Evolutionary conservation across 2,797 vertebrate genomes (phyloP).

Genomic region (Threskiornis aethiopicus): DNA sequence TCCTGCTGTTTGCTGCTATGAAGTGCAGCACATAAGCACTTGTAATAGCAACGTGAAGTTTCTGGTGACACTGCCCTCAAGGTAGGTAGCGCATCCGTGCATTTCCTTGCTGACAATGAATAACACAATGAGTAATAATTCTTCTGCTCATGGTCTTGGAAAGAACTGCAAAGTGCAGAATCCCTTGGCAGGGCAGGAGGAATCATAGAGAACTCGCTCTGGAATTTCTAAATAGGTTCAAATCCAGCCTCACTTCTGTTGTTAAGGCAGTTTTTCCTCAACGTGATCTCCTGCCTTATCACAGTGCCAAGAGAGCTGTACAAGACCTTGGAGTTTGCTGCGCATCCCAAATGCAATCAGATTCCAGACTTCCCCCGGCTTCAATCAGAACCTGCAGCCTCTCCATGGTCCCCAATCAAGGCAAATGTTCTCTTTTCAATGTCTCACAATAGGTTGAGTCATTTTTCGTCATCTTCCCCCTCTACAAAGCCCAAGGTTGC

Average conservation of each 20-base stretch:
- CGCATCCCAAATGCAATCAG: not conserved
- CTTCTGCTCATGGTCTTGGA: not conserved
- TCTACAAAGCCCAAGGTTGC: not conserved
- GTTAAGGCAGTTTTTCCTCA: not conserved
- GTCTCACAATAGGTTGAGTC: not conserved
- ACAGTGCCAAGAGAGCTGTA: not conserved
- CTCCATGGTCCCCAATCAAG: not conserved
- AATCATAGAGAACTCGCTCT: not conserved
- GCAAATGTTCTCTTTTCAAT: not conserved
- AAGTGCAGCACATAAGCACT: not conserved
- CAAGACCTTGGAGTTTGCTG: not conserved
- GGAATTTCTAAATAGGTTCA: not conserved
- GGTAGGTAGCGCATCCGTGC: not conserved
- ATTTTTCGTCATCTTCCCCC: not conserved
- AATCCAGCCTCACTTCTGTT: not conserved
- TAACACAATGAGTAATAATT: not conserved
- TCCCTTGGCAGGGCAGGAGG: not conserved
- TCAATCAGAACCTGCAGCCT: not conserved
- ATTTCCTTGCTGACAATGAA: not conserved
- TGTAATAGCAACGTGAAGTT: not conserved
- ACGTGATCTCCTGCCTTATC: not conserved
- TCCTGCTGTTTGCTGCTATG: not conserved
- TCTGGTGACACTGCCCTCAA: not conserved
- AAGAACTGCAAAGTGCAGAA: not conserved
- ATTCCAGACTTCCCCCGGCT: not conserved